Percentiles rank a stretch among this genome's conserved stretches.
phyloP scores from a whole-genome alignment of 30 jellyfish, hydroid and myxozoan genomes.

The Cassiopea andromeda region DNA sequence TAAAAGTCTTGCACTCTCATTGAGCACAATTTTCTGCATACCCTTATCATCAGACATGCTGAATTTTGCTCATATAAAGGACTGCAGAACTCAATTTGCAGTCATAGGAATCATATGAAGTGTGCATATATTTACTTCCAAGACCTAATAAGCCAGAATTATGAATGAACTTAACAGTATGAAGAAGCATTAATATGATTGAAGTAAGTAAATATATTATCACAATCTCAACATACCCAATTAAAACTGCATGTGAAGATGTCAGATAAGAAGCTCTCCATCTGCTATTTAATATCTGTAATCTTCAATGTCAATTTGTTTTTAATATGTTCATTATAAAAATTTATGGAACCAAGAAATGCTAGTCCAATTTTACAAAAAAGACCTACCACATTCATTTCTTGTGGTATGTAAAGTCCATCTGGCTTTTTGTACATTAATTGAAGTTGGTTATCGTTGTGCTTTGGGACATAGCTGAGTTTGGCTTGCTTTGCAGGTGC shows the following conservation, averaged over 20 bases:
- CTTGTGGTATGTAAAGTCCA: conserved; percentile 79
- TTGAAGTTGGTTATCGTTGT: neutral
- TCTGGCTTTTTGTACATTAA: conserved; percentile 68
- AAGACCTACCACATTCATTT: conserved; percentile 91
- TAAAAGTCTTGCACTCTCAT: too few relatives aligned
- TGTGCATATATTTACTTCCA: too few relatives aligned
- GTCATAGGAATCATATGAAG: too few relatives aligned
- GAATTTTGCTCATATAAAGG: too few relatives aligned
- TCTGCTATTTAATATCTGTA: neutral
- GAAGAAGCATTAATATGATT: neutral
- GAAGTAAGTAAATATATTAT: too few relatives aligned
- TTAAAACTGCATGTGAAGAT: neutral
- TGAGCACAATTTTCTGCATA: too few relatives aligned
- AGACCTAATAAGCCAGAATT: too few relatives aligned
- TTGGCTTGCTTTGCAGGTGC: neutral
- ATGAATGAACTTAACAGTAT: too few relatives aligned
- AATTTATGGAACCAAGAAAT: neutral
- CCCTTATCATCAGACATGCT: too few relatives aligned
- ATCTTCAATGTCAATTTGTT: neutral
- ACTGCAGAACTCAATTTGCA: too few relatives aligned
- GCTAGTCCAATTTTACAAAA: neutral
- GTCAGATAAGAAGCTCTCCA: neutral
- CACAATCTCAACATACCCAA: neutral
- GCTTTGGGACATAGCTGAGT: neutral
- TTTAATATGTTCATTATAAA: neutral